phyloP scores from a whole-genome alignment of 2,888 invertebrate species.

The Ophion ventricosus region DNA sequence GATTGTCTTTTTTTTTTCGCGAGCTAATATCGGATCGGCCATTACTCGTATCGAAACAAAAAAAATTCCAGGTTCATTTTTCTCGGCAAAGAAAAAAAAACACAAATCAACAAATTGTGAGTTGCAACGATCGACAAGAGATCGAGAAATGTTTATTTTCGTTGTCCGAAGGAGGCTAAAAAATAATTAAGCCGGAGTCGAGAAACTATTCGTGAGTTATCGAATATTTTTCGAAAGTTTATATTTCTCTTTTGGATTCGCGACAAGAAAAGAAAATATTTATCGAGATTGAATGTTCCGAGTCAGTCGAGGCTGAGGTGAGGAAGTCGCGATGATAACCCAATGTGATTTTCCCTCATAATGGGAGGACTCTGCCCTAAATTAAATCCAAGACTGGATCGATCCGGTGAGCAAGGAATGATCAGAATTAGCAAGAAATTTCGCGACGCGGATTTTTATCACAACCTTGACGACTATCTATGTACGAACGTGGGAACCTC shows the following conservation, averaged over 20 bases:
- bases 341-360: background rate
- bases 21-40: slow-evolving; percentile 21
- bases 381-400: slow-evolving; percentile 24
- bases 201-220: background rate
- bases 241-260: background rate
- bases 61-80: background rate
- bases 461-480: slow-evolving; percentile 74
- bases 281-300: background rate
- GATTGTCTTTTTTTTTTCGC: slow-evolving; percentile 20
- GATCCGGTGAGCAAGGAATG: slow-evolving; percentile 47
- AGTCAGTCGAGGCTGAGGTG: background rate
- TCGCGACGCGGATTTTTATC: slow-evolving; percentile 70
- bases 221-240: background rate
- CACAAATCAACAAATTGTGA: slow-evolving; percentile 38
- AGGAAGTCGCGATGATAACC: slow-evolving; percentile 1
- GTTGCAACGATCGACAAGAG: slow-evolving; percentile 24
- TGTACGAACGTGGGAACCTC: slow-evolving; percentile 67
- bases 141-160: slow-evolving; percentile 16
- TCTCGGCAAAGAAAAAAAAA: slow-evolving; percentile 36
- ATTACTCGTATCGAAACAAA: slow-evolving; percentile 36
- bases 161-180: background rate
- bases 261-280: background rate
- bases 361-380: slow-evolving; percentile 41
- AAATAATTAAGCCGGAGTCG: background rate
- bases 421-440: slow-evolving; percentile 54